Conservation (phyloP, 2,797 vertebrate genomes). For the Micrastur ruficollis region DNA sequence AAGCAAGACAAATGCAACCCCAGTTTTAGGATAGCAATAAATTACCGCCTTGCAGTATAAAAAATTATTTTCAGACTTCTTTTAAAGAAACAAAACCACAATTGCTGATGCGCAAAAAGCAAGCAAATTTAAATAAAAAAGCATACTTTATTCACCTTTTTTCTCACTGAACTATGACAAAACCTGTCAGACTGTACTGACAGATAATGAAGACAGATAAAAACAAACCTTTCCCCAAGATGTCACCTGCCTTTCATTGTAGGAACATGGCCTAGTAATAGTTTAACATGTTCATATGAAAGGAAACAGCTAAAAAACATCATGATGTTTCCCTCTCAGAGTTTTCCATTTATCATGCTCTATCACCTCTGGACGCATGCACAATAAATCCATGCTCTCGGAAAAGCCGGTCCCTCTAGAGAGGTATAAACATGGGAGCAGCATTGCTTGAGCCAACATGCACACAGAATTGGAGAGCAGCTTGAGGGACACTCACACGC, state of each 20-base stretch:
- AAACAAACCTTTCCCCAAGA: background rate
- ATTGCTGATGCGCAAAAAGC: background rate
- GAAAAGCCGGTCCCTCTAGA: background rate
- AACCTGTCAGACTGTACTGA: background rate
- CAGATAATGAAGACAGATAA: background rate
- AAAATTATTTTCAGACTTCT: background rate
- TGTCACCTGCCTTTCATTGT: background rate
- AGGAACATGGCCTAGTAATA: background rate
- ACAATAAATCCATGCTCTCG: background rate
- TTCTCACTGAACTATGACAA: background rate
- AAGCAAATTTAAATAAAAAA: background rate
- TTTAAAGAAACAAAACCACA: background rate
- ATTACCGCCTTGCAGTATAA: background rate
- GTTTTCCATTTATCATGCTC: background rate
- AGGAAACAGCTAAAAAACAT: background rate
- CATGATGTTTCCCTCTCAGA: background rate
- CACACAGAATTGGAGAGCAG: background rate
- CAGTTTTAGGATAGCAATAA: background rate
- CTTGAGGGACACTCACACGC: rapidly evolving
- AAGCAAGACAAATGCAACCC: background rate
- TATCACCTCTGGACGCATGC: background rate
- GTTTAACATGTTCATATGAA: background rate
- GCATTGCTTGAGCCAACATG: background rate
- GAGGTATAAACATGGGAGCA: background rate
- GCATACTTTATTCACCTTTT: background rate